Evolutionary conservation across 2,113 vertebrate genomes (phyloP), one percentile per base, ranked within the genome.

Genomic region (Oreotrochilus melanogaster): DNA sequence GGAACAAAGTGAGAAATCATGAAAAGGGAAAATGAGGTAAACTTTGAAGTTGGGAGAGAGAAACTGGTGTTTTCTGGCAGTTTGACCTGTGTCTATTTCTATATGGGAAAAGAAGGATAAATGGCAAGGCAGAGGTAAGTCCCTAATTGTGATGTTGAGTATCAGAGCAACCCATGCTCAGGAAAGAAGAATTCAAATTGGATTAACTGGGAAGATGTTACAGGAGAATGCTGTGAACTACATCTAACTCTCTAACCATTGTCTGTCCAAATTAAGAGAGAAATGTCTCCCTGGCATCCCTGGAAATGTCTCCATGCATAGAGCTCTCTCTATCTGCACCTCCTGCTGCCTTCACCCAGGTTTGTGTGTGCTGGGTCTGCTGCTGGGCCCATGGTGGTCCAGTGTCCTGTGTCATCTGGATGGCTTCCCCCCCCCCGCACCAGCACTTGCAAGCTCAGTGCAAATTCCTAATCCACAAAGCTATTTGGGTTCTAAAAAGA

Each of bases 351-450:
- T 23, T 13, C 35, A 16, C 16, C n/a, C 7, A 3, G 5, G 3
- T 47, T 22, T 47, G 8, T 4, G 7, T 42, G 39, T 0, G 3
- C 12, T 11, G 18, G 43, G 4, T 53, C n/a, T 89, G 21, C 39
- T 2, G 3, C 25, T 33, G 53, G 27, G 15, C 48, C 22, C 1
- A 1, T 0, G 0, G 48, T 19, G 22, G 35, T 2, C 13, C 3
- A 1, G 18, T 1, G 1, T 31, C 45, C 2, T 2, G 24, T 14
- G 16, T 19, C 10, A 4, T 5, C 30, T 42, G 19, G 31, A 53
- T 45, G 28, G 4, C 31, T 88, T 80, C 53, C 25, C 31, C 47
- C 31, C 47, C 16, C 18, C 71, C 78, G 37, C 13, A 70, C 21
- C 1, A 2, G 15, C 23, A 14, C 7, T 14, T 65, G n/a, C 4